Evolutionary conservation across 2,888 invertebrate species (phyloP).

Genomic region (Drosophila conformis): DNA sequence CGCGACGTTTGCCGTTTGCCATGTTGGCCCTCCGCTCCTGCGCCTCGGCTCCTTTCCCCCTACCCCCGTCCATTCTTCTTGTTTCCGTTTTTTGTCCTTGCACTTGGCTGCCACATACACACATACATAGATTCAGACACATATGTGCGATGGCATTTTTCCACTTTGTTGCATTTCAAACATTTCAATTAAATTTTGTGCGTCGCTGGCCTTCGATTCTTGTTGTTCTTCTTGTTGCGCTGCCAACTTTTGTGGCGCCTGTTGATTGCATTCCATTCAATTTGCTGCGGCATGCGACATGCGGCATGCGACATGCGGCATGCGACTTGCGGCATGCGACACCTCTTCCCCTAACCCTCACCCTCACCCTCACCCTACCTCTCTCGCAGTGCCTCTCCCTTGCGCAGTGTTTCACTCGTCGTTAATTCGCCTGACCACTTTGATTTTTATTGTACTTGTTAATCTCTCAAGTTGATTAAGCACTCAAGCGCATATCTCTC

Average conservation of each 20-base stretch:
- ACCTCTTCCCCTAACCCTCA: not conserved
- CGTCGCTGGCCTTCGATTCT: slow-evolving; percentile 14
- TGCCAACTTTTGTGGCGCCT: slow-evolving; percentile 57
- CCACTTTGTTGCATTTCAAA: slow-evolving; percentile 65
- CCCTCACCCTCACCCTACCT: not conserved
- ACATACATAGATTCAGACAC: not conserved
- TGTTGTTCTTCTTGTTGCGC: slow-evolving; percentile 21
- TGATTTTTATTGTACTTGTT: slow-evolving; percentile 52
- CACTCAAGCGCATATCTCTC: slow-evolving; percentile 29
- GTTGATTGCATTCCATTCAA: slow-evolving; percentile 58
- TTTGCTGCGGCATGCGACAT: slow-evolving; percentile 16
- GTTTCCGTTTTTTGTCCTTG: slow-evolving; percentile 38
- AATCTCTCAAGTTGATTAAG: slow-evolving; percentile 50
- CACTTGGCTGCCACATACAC: slow-evolving; percentile 32
- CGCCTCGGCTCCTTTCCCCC: not conserved
- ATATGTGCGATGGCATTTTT: slow-evolving; percentile 52
- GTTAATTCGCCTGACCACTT: slow-evolving; percentile 17
- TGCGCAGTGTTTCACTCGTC: not conserved
- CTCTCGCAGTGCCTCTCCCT: not conserved
- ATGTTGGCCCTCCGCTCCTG: slow-evolving; percentile 16
- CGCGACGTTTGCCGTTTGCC: slow-evolving; percentile 40
- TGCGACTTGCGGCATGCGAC: slow-evolving; percentile 1
- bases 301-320: slow-evolving; percentile 12
- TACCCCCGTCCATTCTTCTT: not conserved
- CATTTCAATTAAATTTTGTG: slow-evolving; percentile 72